Evolutionary conservation across 1,140 invertebrate species (phyloP), one percentile per base, ranked within the genome.

Genomic region (Delia radicum): DNA sequence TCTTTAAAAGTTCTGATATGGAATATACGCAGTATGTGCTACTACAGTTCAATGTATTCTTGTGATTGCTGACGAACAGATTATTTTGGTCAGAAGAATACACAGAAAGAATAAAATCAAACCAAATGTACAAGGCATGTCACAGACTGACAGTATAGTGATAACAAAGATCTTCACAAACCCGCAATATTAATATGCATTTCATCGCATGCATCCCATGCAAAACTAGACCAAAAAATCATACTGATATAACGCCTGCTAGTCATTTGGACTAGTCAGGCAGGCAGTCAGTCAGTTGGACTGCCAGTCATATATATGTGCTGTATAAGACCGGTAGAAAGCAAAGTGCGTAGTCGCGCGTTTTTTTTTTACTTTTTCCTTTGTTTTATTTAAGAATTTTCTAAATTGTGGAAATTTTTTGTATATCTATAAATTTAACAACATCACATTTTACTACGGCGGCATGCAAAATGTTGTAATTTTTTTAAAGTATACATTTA

Each of bases 381-480:
- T 67, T 31, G 7, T 37, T 33, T 69, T 69, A 28, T 67, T n/a
- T n/a, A n/a, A n/a, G n/a, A n/a, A n/a, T n/a, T 69, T 31, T 69
- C 65, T 37, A 69, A 69, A 33, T 69, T 69, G 65, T 69, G 29
- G 65, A 24, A 37, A 33, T 69, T 21, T 69, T 69, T 31, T 18
- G 62, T 27, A 63, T 63, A 12, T 63, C 28, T 69, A 33, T 37
- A 69, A 33, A 69, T 69, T 69, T 69, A 69, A 69, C 65, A 69
- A 21, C 63, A 67, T 67, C 29, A n/a, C 48, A 55, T 55, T 55
- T 8, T 55, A n/a, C n/a, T n/a, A n/a, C n/a, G n/a, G n/a, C n/a
- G n/a, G 48, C 48, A 55, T 55, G 24, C 48, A 10, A 21, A 55
- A 55, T 55, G 3, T 55, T 55, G 48, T 55, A 55, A 21, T n/a